These are phyloP conservation scores for Ooceraea biroi DNA, from an alignment of 1,140 invertebrate genomes.

Conservation along the genomic window DNA sequence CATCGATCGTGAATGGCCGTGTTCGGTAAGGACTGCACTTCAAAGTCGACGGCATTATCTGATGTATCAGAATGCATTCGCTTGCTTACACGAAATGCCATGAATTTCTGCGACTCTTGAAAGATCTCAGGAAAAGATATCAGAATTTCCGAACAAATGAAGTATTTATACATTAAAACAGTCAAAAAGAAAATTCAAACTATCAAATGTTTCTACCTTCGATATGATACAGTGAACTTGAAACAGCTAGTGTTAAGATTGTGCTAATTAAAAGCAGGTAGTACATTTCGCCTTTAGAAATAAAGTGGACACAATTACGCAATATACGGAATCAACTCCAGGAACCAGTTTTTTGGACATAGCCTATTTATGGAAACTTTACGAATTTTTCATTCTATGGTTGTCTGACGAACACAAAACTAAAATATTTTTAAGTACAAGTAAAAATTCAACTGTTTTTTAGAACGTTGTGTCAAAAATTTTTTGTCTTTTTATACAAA, in stretches of 20 bases:
- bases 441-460: too few species aligned
- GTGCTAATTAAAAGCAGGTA: neutral
- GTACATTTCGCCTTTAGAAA: neutral
- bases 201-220: neutral
- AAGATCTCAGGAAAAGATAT: neutral
- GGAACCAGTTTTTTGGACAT: neutral
- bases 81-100: conserved; percentile 19
- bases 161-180: neutral
- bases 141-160: neutral
- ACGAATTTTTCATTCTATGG: too few species aligned
- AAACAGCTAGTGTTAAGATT: neutral
- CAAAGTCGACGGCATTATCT: conserved; percentile 1
- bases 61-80: conserved; percentile 23
- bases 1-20: conserved; percentile 3
- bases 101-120: conserved; percentile 31
- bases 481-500: too few species aligned
- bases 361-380: too few species aligned
- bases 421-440: too few species aligned
- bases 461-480: too few species aligned
- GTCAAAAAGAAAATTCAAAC: neutral
- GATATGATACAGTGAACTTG: neutral
- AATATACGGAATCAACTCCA: neutral
- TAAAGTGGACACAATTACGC: neutral
- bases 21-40: neutral
- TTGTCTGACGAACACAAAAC: too few species aligned